Conservation (phyloP, 2,113 vertebrate species). For the Ameiurus melas region DNA sequence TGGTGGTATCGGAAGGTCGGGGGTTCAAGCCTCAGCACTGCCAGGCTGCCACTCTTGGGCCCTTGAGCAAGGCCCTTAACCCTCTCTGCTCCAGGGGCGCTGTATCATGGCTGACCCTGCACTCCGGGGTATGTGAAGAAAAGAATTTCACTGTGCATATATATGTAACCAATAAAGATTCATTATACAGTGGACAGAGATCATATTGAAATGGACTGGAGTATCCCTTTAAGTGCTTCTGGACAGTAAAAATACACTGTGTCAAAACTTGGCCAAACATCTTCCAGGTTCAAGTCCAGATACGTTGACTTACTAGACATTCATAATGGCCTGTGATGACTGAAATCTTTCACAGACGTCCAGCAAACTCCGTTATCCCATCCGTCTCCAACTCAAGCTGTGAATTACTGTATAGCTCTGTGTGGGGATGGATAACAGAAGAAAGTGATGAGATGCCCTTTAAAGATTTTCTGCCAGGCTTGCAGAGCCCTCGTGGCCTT, state of each 20-base stretch:
- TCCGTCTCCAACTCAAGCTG: neutral
- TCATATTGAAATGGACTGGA: neutral
- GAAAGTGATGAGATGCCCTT: constrained; percentile 25
- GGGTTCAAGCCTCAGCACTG: no score
- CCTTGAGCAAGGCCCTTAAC: no score
- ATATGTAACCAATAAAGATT: no score
- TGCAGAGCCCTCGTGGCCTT: constrained; percentile 28
- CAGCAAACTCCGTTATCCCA: neutral
- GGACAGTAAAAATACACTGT: neutral
- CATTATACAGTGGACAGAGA: no score
- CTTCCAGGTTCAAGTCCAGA: neutral
- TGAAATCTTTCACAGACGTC: neutral
- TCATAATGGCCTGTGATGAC: neutral
- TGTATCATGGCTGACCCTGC: no score
- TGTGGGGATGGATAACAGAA: constrained; percentile 1
- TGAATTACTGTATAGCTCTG: neutral
- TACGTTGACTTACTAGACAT: neutral
- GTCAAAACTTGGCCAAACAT: neutral
- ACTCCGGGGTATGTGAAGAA: no score
- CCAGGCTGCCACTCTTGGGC: no score
- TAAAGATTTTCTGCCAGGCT: constrained; percentile 18
- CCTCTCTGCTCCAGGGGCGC: no score
- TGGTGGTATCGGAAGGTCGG: no score
- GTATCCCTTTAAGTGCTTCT: neutral
- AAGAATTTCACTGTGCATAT: no score